Base-by-base conservation (phyloP, 2,888 invertebrate species). In the Philereme vetulata region DNA sequence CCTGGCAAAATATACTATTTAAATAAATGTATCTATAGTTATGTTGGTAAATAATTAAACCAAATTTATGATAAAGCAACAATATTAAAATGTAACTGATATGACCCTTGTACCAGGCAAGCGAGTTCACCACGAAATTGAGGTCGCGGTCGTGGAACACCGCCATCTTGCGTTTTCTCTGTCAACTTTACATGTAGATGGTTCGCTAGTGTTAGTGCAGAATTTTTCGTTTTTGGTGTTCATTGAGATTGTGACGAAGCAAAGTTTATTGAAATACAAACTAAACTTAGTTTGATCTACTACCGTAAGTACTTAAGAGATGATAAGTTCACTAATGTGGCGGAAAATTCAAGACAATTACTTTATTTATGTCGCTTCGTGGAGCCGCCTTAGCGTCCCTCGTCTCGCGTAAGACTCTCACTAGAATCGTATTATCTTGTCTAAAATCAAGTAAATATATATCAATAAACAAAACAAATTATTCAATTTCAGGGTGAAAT, bases 101-200 rank as follows among this genome's bases (percentile, higher is more conserved):
- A 64, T 79, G 78, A 76, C 72, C 21, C 21, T 70, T 6, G 43
- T 32, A 44, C 50, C 6, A 38, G n/a, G 32, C 51, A 47, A 51
- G 48, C 46, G 34, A 33, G 58, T 33, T 47, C 40, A 10, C 32
- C 38, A 44, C 35, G 50, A 50, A 62, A 78, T 71, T 70, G 79
- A 75, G 81, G 80, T 80, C 78, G 76, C 7, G 6, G 5, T 36
- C 5, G 21, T 70, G 72, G 71, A 75, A 85, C 82, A 89, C 90
- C 89, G 91, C 91, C 91, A 92, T 92, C 91, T 92, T 91, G 80
- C 88, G 90, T 83, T 65, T 71, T 66, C 71, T 64, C 72, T 84
- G 81, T 84, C 88, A 91, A 91, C 87, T 89, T 80, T 81, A 76
- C 81, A 75, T 76, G 70, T 74, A 76, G 80, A 83, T 75, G 74